phyloP scores from a whole-genome alignment of 2,888 invertebrate genomes.

The Blera fallax region DNA sequence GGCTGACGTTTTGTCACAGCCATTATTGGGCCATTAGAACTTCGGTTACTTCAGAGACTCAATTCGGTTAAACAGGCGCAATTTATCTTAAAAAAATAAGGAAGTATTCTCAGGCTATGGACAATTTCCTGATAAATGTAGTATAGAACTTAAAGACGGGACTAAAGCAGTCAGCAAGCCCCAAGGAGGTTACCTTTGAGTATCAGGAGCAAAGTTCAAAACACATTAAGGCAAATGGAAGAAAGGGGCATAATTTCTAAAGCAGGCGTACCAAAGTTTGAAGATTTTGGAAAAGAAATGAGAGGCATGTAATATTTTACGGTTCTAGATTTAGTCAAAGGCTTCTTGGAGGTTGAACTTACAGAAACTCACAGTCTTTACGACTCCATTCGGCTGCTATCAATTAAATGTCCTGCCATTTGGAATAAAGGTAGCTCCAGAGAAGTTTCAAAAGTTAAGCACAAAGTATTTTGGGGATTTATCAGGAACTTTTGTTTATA shows the following conservation, averaged over 20 bases:
- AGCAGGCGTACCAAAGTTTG: conserved; percentile 20
- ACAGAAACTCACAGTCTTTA: background rate
- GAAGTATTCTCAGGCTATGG: conserved; percentile 18
- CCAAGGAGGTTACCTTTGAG: background rate
- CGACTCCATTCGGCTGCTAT: conserved; percentile 23
- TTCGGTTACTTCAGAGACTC: background rate
- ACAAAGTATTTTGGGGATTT: conserved; percentile 43
- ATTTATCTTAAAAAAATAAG: background rate
- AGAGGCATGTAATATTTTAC: conserved; percentile 19
- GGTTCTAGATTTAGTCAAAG: conserved; percentile 20
- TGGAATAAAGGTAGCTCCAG: conserved; percentile 20
- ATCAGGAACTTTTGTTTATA: conserved; percentile 30
- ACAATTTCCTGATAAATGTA: conserved; percentile 35
- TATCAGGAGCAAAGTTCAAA: conserved; percentile 57
- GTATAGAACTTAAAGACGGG: conserved; percentile 2
- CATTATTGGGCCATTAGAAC: conserved; percentile 13
- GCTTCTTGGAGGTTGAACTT: no score
- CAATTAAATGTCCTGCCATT: conserved; percentile 37
- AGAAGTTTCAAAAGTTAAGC: conserved; percentile 40
- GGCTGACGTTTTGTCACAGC: background rate
- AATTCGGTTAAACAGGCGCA: background rate
- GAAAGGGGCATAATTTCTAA: conserved; percentile 57
- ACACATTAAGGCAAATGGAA: conserved; percentile 36
- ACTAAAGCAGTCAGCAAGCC: background rate
- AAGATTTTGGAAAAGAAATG: conserved; percentile 21